phyloP scores from a whole-genome alignment of 2,888 invertebrate genomes.

The Melipona bicolor region DNA sequence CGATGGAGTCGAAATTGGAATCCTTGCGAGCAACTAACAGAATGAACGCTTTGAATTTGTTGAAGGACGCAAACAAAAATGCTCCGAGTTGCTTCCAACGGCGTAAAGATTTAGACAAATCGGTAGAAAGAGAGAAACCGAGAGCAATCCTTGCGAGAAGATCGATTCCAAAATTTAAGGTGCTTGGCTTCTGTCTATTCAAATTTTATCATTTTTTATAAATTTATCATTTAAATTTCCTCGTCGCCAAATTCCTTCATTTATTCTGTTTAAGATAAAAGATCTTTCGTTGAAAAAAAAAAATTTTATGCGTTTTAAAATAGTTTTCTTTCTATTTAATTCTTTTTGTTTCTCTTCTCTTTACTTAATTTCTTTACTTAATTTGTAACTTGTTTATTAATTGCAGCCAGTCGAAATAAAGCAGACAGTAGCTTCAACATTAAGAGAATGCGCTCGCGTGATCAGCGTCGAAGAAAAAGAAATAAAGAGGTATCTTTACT shows the following conservation, averaged over 20 bases:
- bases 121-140: neutral
- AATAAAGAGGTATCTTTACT: constrained; percentile 53
- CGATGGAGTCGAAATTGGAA: constrained; percentile 49
- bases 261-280: too few relatives aligned
- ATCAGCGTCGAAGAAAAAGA: constrained; percentile 61
- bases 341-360: too few relatives aligned
- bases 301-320: neutral
- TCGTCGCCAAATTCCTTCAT: too few relatives aligned
- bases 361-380: too few relatives aligned
- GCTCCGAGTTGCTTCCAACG: constrained; percentile 38
- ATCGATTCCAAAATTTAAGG: constrained; percentile 46
- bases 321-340: neutral
- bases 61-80: constrained; percentile 42
- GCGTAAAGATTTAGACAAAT: neutral
- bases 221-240: neutral
- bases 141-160: constrained; percentile 7
- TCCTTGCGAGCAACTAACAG: constrained; percentile 47
- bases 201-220: neutral
- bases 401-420: constrained; percentile 61
- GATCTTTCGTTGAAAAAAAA: too few relatives aligned
- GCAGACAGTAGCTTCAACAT: constrained; percentile 57
- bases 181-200: neutral
- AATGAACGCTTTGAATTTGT: constrained; percentile 46
- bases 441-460: constrained; percentile 64
- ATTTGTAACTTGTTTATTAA: neutral